Evolutionary conservation across 2,888 invertebrate species (phyloP), one percentile per base, ranked within the genome.

Genomic region (Carterocephalus palaemon): DNA sequence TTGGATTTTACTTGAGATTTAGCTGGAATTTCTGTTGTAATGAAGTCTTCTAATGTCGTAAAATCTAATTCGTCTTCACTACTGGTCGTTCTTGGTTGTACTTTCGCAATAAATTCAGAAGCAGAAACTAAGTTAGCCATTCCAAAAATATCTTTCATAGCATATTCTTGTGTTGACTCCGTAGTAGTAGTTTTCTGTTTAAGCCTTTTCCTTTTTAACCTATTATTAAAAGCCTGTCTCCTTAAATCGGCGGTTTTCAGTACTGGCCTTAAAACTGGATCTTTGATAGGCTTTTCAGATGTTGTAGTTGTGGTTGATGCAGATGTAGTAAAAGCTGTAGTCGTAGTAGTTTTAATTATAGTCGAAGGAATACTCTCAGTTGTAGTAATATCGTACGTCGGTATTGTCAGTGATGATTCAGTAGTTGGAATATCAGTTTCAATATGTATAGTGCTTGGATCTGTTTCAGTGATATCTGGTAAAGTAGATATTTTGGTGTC

Each of bases 81-180:
- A 41, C 24, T 56, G 6, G 59, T 54, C 10, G 60, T 60, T 47
- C 59, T 64, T n/a, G 75, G 69, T 55, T 76, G 71, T 4, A 74
- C 70, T 60, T 64, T 73, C 23, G 72, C 68, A 46, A 82, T 76
- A 56, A 83, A 81, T 61, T 85, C 79, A 1, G 85, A 78, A 24
- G 85, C 80, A 16, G 83, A 76, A 19, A 82, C 75, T 54, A 80
- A 67, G 59, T 75, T 74, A 7, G 76, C 71, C 56, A 75, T 67
- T 24, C 72, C 75, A 42, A 73, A 75, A 17, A 78, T 57, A 54
- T 79, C 75, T 57, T 74, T 75, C 41, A 75, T 59, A 32, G 67
- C 48, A 47, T 75, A 67, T 29, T 78, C 75, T 51, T 66, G 59
- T 59, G 85, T 66, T 53, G 82, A 26, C 76, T 88, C 74, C 59